These are phyloP conservation scores for Montipora sp. DNA, from an alignment of 64 coral and sea anemone species.

Conservation along the genomic window DNA sequence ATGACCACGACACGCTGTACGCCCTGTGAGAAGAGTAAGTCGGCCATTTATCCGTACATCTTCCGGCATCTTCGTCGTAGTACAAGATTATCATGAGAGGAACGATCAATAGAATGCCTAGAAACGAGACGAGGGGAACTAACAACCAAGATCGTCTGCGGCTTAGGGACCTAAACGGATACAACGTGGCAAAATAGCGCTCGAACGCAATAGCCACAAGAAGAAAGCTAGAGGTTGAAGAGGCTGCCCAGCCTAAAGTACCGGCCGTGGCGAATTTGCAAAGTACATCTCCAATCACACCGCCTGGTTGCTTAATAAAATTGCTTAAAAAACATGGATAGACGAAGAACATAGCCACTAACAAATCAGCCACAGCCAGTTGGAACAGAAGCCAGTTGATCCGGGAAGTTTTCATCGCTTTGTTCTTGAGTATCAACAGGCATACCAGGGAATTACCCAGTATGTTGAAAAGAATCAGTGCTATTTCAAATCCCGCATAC, in stretches of 20 bases:
- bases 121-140: not conserved
- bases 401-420: constrained; percentile 36
- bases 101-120: not conserved
- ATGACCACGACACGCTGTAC: constrained; percentile 1
- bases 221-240: constrained; percentile 13
- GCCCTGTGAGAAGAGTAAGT: not conserved
- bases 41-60: not conserved
- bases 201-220: constrained; percentile 51
- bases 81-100: not conserved
- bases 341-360: constrained; percentile 30
- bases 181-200: constrained; percentile 41
- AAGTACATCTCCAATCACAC: constrained; percentile 8
- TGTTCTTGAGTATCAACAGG: constrained; percentile 25
- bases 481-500: not conserved
- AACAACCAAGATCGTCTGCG: not conserved
- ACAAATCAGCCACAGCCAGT: constrained; percentile 54
- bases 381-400: constrained; percentile 50
- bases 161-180: not conserved
- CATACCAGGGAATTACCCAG: constrained; percentile 56
- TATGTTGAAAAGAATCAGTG: constrained; percentile 35
- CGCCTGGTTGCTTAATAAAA: constrained; percentile 38
- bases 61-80: not conserved
- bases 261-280: constrained; percentile 37
- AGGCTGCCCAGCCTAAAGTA: constrained; percentile 13
- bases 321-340: constrained; percentile 1